phyloP scores from a whole-genome alignment of 2,113 vertebrate species.

The Cettia cetti region DNA sequence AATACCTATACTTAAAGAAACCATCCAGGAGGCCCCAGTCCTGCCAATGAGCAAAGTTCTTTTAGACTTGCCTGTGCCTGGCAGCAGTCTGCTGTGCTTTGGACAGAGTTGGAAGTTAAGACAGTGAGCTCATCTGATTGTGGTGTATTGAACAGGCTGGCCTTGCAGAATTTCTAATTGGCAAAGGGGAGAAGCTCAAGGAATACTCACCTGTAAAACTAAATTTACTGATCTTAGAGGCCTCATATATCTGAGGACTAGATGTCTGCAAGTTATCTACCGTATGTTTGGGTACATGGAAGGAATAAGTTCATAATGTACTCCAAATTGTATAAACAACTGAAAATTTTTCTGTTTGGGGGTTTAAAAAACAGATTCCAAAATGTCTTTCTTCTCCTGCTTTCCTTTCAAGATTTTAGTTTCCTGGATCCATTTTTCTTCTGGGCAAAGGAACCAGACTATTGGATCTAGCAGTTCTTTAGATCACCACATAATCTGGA shows the following conservation, averaged over 20 bases:
- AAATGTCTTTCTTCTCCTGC: not conserved
- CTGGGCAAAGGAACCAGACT: not conserved
- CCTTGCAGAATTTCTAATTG: not conserved
- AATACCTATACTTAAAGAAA: not conserved
- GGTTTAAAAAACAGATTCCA: not conserved
- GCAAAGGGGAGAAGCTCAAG: not conserved
- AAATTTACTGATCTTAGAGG: not conserved
- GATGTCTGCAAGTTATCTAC: not conserved
- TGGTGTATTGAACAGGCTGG: not conserved
- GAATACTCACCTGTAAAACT: not conserved
- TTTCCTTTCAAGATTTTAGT: constrained; percentile 13
- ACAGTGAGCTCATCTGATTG: not conserved
- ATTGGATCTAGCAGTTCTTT: not conserved
- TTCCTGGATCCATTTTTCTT: constrained; percentile 18
- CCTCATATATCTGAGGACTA: not conserved
- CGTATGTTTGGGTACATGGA: not conserved
- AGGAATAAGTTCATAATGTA: not conserved
- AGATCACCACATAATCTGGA: not conserved
- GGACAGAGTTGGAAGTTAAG: not conserved
- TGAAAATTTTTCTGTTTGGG: not conserved
- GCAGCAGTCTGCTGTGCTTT: not conserved
- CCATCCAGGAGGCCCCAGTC: not conserved
- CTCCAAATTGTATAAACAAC: not conserved
- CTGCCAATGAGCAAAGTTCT: not conserved
- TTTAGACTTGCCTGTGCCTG: not conserved